A percentile compares a stretch with the other conserved stretches of the same genome.
phyloP scores from a whole-genome alignment of 2,888 invertebrate genomes.

The Sphinx pinastri region DNA sequence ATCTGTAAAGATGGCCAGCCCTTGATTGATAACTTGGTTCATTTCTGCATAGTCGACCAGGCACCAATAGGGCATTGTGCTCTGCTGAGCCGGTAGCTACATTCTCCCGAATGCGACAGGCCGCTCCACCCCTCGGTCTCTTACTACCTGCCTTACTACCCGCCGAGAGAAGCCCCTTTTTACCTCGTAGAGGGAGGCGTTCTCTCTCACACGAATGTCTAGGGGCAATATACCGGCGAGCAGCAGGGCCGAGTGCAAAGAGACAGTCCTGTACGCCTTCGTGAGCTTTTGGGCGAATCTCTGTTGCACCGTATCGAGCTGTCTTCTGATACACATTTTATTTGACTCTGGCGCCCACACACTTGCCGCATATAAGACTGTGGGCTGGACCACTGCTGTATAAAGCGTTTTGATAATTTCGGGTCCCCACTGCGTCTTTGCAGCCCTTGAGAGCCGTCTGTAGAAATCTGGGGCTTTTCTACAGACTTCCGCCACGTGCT shows the following conservation, averaged over 20 bases:
- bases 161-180: constrained; percentile 7
- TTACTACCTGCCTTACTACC: neutral
- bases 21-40: neutral
- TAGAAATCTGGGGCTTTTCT: neutral
- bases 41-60: neutral
- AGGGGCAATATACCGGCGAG: too few relatives aligned
- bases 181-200: constrained; percentile 3
- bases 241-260: too few relatives aligned
- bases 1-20: neutral
- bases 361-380: neutral
- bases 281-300: too few relatives aligned
- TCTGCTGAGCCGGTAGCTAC: neutral
- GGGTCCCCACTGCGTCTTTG: neutral
- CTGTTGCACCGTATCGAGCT: neutral
- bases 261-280: too few relatives aligned
- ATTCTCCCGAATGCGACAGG: neutral
- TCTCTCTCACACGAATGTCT: too few relatives aligned
- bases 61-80: neutral
- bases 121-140: constrained; percentile 5
- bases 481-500: neutral
- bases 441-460: neutral
- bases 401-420: neutral
- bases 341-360: constrained; percentile 4
- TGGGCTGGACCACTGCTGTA: neutral
- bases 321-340: neutral